Percentiles rank a stretch among this genome's conserved stretches.
Conservation (phyloP, 2,797 vertebrate species). For the Rhincodon typus region DNA sequence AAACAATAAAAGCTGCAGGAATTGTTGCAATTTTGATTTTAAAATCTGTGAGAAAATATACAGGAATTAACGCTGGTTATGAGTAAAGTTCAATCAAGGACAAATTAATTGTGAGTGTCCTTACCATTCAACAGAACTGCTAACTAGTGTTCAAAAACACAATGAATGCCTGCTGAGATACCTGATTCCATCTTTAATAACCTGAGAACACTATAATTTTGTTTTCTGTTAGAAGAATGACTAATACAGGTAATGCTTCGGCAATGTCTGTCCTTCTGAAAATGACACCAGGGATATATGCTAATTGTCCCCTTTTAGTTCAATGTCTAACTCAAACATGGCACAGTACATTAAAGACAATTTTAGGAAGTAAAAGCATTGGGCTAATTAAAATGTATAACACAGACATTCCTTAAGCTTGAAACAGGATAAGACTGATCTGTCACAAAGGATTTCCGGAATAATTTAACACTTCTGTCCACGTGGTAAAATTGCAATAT, state of each 20-base stretch:
- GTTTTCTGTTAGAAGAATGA: background rate
- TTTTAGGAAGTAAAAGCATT: background rate
- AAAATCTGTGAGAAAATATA: background rate
- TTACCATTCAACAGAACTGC: background rate
- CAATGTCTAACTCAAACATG: background rate
- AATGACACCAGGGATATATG: background rate
- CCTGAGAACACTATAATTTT: background rate
- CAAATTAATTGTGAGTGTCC: background rate
- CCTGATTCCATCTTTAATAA: background rate
- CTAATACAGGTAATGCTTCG: background rate
- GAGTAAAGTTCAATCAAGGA: background rate
- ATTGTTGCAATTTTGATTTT: background rate
- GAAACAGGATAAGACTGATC: background rate
- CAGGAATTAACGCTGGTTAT: background rate
- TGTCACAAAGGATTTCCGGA: background rate
- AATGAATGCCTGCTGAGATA: background rate
- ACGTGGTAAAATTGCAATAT: background rate
- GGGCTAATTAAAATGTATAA: background rate
- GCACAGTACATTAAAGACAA: background rate
- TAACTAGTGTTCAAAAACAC: background rate
- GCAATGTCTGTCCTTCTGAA: background rate
- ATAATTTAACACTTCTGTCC: background rate
- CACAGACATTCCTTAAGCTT: background rate
- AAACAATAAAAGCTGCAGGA: background rate
- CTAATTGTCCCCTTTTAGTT: background rate